Percentiles rank a stretch among this genome's conserved stretches.
These are phyloP conservation scores for Rhinella marina DNA, from an alignment of 2,797 vertebrate genomes.

Conservation along the genomic window DNA sequence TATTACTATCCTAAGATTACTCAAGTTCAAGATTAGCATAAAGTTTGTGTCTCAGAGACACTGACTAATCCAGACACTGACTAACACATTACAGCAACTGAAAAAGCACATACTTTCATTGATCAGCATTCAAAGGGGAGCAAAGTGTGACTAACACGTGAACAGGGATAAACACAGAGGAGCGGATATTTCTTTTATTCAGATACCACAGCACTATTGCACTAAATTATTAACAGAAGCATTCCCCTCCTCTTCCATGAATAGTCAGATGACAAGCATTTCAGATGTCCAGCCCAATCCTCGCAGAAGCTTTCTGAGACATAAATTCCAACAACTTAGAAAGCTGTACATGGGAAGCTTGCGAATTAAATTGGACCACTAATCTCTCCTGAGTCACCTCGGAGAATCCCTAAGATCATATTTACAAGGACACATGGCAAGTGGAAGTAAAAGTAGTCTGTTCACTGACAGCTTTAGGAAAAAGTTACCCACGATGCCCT, in stretches of 20 bases:
- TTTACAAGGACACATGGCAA: too few relatives aligned
- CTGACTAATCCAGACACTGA: conserved; percentile 60
- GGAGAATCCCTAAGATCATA: too few relatives aligned
- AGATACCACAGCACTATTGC: conserved; percentile 37
- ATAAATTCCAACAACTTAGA: not conserved
- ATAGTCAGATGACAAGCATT: not conserved
- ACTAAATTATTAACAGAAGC: conserved; percentile 50
- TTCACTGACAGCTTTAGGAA: too few relatives aligned
- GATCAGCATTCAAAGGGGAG: conserved; percentile 45
- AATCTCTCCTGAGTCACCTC: not conserved
- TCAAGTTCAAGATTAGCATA: conserved; percentile 47
- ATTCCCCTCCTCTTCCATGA: conserved; percentile 3
- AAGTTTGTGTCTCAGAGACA: conserved; percentile 51
- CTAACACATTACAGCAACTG: conserved; percentile 53
- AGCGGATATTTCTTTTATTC: conserved; percentile 42
- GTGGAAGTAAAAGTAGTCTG: too few relatives aligned
- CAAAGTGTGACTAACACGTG: conserved; percentile 56
- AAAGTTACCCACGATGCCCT: too few relatives aligned
- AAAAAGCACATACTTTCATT: conserved; percentile 57
- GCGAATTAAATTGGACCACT: not conserved
- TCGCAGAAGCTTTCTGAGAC: conserved; percentile 25
- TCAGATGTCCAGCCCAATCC: not conserved
- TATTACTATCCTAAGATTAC: conserved; percentile 14
- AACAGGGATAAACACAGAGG: conserved; percentile 47
- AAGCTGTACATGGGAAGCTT: not conserved